phyloP scores from a whole-genome alignment of 2,797 vertebrate species.

The Macroramphosus scolopax region DNA sequence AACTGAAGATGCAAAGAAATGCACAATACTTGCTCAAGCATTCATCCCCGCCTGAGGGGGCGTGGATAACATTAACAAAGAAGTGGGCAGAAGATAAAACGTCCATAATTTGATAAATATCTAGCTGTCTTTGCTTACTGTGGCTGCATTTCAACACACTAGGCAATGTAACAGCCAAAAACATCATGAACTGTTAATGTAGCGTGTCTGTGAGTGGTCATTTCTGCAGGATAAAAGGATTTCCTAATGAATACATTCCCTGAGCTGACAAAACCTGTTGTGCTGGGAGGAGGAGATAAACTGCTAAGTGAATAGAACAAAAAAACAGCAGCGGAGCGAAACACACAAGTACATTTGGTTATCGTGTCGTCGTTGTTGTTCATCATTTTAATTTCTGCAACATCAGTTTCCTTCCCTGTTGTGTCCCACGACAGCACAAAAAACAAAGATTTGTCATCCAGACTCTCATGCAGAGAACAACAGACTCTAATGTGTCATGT shows the following conservation, averaged over 20 bases:
- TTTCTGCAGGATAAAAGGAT: conserved; percentile 23
- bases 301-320: conserved; percentile 35
- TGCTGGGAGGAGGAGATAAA: conserved; percentile 46
- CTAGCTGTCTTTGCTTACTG: not conserved
- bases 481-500: conserved; percentile 1
- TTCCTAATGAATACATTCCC: conserved; percentile 28
- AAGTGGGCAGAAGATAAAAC: conserved; percentile 17
- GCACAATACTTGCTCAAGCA: conserved; percentile 8
- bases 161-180: too few relatives aligned
- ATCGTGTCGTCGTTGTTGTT: conserved; percentile 23
- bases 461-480: too few relatives aligned
- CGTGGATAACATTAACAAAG: conserved; percentile 21
- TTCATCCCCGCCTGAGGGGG: conserved; percentile 8
- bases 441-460: too few relatives aligned
- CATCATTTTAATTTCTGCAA: conserved; percentile 40
- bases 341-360: conserved; percentile 17
- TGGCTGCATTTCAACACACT: conserved; percentile 8
- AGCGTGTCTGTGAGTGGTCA: conserved; percentile 23
- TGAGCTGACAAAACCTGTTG: conserved; percentile 23
- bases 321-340: conserved; percentile 30
- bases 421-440: too few relatives aligned
- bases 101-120: conserved; percentile 19
- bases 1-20: conserved; percentile 44
- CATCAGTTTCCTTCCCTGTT: not conserved
- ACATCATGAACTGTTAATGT: conserved; percentile 27